These are phyloP conservation scores for Scolopax rusticola DNA, from an alignment of 2,797 vertebrate species.

Conservation along the genomic window DNA sequence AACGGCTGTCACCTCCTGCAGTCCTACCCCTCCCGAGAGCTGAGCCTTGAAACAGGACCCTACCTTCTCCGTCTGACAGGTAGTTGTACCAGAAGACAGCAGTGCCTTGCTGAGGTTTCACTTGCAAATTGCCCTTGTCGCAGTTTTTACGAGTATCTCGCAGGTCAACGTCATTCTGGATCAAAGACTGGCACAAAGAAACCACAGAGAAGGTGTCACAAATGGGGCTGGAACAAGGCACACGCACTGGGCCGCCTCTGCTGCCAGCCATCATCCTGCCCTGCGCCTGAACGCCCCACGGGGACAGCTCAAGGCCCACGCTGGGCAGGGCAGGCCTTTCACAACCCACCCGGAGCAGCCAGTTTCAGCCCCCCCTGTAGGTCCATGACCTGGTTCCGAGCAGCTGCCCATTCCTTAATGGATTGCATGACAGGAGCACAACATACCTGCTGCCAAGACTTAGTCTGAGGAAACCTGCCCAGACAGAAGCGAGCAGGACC, in stretches of 20 bases:
- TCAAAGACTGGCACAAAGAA: slow-evolving; percentile 86
- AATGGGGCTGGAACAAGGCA: neutral
- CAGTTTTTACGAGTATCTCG: slow-evolving; percentile 96
- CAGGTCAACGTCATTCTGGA: slow-evolving; percentile 94
- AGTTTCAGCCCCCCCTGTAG: neutral
- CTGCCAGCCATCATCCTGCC: neutral
- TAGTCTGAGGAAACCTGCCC: neutral
- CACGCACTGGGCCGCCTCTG: neutral
- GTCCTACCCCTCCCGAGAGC: neutral
- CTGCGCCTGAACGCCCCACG: neutral
- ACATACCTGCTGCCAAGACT: neutral
- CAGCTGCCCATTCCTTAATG: neutral
- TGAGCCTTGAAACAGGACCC: neutral
- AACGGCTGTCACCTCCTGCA: neutral
- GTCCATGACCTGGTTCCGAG: neutral
- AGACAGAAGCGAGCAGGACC: neutral
- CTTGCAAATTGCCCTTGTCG: slow-evolving; percentile 93
- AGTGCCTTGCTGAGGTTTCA: slow-evolving; percentile 94
- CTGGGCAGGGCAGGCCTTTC: neutral
- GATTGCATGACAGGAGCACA: neutral
- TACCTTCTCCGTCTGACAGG: slow-evolving; percentile 96
- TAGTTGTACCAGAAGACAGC: slow-evolving; percentile 99
- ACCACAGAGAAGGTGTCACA: neutral
- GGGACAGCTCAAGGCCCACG: neutral
- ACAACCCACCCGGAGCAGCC: neutral